Conservation (phyloP, 2,797 vertebrate species). For the Mus spretus region DNA sequence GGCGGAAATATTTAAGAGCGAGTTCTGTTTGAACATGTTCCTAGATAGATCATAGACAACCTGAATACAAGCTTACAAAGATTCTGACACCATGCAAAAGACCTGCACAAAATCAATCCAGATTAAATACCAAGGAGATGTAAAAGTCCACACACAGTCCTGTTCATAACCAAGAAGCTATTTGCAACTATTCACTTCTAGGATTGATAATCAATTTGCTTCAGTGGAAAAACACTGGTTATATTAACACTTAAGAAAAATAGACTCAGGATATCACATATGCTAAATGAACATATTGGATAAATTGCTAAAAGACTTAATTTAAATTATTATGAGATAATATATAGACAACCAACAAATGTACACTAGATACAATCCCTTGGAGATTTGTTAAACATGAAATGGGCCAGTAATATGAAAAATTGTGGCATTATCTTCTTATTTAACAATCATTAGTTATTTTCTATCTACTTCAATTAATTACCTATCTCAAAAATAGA, state of each 20-base stretch:
- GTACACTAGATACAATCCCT: not conserved
- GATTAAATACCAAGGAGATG: not conserved
- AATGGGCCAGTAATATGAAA: not conserved
- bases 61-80: not conserved
- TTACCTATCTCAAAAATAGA: not conserved
- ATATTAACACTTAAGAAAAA: not conserved
- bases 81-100: not conserved
- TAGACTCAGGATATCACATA: not conserved
- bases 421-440: not conserved
- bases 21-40: not conserved
- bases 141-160: not conserved
- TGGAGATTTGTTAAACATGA: not conserved
- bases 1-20: not conserved
- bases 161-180: not conserved
- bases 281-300: not conserved
- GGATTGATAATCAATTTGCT: not conserved
- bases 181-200: not conserved
- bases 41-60: not conserved
- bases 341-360: not conserved
- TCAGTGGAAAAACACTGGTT: not conserved
- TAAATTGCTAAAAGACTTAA: not conserved
- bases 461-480: not conserved
- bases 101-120: not conserved
- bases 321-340: not conserved
- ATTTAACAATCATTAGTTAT: slow-evolving; percentile 1